Base-by-base conservation (phyloP, 2,797 vertebrate genomes). In the Rhinogobio ventralis region DNA sequence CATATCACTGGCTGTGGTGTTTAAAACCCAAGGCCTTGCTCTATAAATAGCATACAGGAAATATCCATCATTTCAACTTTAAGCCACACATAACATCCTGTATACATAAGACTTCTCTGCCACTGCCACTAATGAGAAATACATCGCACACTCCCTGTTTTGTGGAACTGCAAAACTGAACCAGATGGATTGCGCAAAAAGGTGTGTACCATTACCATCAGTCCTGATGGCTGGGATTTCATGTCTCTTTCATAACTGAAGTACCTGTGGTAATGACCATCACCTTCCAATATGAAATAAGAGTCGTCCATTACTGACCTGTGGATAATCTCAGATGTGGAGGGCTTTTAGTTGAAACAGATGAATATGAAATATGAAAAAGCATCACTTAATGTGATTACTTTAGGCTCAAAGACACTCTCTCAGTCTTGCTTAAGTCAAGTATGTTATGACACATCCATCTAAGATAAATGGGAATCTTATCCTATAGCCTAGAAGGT, bases 1-100 rank as follows among this genome's bases (percentile, higher is more conserved):
- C 20, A 5, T 36, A 39, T 39, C 13, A 67, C 57, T 80, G 45
- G 69, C 57, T 30, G 20, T 49, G 42, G 36, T 57, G 33, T 80
- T 73, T 49, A 57, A 79, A 81, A 81, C 68, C 15, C 19, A 80
- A 72, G 53, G 55, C 60, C 36, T 51, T 53, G 57, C 60, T 85
- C 78, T 81, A 81, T 81, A 85, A 85, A 85, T 81, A 85, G 79
- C 60, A 68, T 73, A 74, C 78, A 85, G 84, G 84, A 85, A 81
- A 85, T 81, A 80, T 81, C 71, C 84, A 55, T 85, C 78, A 85
- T 85, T 85, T 85, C 25, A 68, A 64, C 49, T 75, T 74, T 66
- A 67, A 67, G 45, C 69, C 66, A 72, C 84, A 85, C 76, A 85
- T 79, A 81, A 81, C 84, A 85, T 85, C 84, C 84, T 85, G 84